Evolutionary conservation across 2,888 invertebrate genomes (phyloP).

Genomic region (Amblyteles armatorius): DNA sequence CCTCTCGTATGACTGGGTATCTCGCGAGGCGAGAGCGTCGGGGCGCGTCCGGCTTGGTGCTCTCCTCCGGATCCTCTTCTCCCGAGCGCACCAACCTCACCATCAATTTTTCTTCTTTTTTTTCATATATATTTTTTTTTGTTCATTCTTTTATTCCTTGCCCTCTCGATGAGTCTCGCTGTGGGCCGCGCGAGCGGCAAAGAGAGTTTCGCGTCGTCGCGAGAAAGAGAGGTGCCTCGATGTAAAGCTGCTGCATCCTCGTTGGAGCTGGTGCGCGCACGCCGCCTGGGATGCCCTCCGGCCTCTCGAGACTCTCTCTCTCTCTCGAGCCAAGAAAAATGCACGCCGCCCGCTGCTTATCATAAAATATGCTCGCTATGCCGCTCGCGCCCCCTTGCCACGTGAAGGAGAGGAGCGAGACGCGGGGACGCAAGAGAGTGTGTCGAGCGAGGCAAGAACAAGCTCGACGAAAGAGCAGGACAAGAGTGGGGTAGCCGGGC

Average conservation of each 20-base stretch:
- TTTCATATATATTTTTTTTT: conserved; percentile 21
- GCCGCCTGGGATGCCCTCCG: conserved; percentile 59
- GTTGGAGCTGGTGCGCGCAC: conserved; percentile 58
- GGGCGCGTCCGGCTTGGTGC: conserved; percentile 63
- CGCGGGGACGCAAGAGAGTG: conserved; percentile 1
- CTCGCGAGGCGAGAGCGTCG: conserved; percentile 49
- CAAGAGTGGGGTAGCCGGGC: conserved; percentile 22
- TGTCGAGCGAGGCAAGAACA: conserved; percentile 19
- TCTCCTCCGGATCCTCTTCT: conserved; percentile 26
- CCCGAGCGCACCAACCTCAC: conserved; percentile 17
- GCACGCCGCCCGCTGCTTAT: conserved; percentile 79
- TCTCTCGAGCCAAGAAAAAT: conserved; percentile 72
- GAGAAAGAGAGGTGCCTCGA: conserved; percentile 61
- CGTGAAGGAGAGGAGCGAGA: conserved; percentile 35
- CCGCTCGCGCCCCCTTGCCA: conserved; percentile 50
- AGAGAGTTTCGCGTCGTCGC: conserved; percentile 54
- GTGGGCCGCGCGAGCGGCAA: conserved; percentile 21
- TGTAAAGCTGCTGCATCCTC: conserved; percentile 21
- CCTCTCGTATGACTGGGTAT: conserved; percentile 43
- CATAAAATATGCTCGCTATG: conserved; percentile 82
- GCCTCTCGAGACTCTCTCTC: conserved; percentile 40
- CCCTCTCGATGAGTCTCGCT: conserved; percentile 48
- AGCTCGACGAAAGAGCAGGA: conserved; percentile 53
- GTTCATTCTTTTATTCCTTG: conserved; percentile 71
- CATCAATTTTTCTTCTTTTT: background rate